These are phyloP conservation scores for Hyposmocoma kahamanoa DNA, from an alignment of 1,140 invertebrate genomes.

Conservation along the genomic window DNA sequence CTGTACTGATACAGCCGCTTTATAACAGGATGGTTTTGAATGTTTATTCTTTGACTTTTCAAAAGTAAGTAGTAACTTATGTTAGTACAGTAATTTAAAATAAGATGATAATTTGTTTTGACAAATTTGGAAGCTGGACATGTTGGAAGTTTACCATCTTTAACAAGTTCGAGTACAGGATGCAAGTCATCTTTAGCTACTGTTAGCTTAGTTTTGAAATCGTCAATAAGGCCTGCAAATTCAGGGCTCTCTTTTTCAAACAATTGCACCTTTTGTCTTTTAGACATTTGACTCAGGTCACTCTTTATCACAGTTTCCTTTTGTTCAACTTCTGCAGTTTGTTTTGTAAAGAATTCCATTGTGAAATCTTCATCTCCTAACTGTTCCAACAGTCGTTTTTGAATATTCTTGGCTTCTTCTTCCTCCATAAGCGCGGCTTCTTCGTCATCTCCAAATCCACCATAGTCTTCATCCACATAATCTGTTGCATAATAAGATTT, in stretches of 20 bases:
- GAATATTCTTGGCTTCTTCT: conserved; percentile 87
- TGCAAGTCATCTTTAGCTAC: conserved; percentile 78
- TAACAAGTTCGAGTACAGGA: conserved; percentile 79
- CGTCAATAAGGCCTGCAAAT: conserved; percentile 82
- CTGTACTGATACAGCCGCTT: conserved; percentile 87
- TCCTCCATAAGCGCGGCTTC: conserved; percentile 87
- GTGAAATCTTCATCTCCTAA: conserved; percentile 88
- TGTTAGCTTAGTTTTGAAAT: conserved; percentile 83
- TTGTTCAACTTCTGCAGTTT: conserved; percentile 44
- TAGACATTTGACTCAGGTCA: conserved; percentile 84
- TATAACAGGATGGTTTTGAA: conserved; percentile 89
- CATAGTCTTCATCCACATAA: conserved; percentile 91
- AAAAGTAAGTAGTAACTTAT: conserved; percentile 90
- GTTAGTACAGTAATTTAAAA: conserved; percentile 89
- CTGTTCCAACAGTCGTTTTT: conserved; percentile 84
- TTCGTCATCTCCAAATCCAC: conserved; percentile 81
- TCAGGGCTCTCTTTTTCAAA: conserved; percentile 90
- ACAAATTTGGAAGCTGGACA: conserved; percentile 79
- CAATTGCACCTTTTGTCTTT: conserved; percentile 83
- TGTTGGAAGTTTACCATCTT: conserved; percentile 72
- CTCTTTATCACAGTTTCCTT: conserved; percentile 77
- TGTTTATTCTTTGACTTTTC: conserved; percentile 80
- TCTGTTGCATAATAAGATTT: conserved; percentile 88
- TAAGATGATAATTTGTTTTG: conserved; percentile 80
- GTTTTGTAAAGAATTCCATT: conserved; percentile 77